Percentiles rank a stretch among this genome's conserved stretches.
phyloP scores from a whole-genome alignment of 2,797 vertebrate genomes.

The Sebastolobus alascanus region DNA sequence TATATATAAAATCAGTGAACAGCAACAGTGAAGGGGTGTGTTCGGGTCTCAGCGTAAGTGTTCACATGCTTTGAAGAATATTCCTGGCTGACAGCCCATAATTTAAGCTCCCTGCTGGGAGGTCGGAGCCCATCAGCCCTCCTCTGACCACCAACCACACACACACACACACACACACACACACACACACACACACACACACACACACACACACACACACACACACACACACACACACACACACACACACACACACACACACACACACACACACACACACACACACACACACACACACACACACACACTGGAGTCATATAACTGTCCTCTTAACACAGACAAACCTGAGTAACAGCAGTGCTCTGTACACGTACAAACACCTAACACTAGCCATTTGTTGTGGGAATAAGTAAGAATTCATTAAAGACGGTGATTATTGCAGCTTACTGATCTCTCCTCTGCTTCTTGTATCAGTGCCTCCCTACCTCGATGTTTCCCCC shows the following conservation, averaged over 20 bases:
- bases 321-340: background rate
- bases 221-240: too few relatives aligned
- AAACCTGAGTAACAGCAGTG: background rate
- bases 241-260: too few relatives aligned
- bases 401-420: background rate
- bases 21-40: too few relatives aligned
- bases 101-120: constrained; percentile 10
- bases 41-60: too few relatives aligned
- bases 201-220: too few relatives aligned
- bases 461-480: background rate
- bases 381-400: background rate
- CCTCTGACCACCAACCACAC: constrained; percentile 20
- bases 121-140: background rate
- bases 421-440: background rate
- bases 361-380: too few relatives aligned
- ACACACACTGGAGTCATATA: background rate
- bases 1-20: too few relatives aligned
- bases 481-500: background rate
- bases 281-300: too few relatives aligned
- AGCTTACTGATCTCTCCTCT: background rate
- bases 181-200: too few relatives aligned
- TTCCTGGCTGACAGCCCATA: constrained; percentile 17
- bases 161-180: too few relatives aligned
- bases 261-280: too few relatives aligned
- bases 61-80: background rate